Percentiles rank a stretch among this genome's conserved stretches.
Evolutionary conservation across 2,113 vertebrate species (phyloP).

Genomic region (Ammodytes dubius): DNA sequence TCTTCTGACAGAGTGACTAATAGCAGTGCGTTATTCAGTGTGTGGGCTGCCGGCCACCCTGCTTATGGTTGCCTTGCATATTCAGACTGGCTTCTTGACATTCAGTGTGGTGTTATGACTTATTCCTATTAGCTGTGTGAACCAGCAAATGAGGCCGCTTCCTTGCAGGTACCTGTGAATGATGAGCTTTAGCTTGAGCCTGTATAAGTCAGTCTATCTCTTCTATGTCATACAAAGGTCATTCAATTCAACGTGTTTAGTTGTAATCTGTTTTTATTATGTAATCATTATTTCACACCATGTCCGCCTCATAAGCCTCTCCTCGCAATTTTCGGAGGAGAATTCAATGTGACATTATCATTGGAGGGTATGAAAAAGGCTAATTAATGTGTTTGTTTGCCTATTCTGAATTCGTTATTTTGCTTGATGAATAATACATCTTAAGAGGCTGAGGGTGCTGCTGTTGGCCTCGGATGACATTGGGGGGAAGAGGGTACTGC

Average conservation of each 20-base stretch:
- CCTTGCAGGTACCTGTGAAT: conserved; percentile 5
- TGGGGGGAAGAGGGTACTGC: not conserved
- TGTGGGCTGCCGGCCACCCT: conserved; percentile 36
- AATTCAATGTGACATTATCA: not conserved
- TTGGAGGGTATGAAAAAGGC: conserved; percentile 47
- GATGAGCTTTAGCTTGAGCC: not conserved
- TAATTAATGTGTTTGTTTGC: conserved; percentile 70
- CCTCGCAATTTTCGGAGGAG: not conserved
- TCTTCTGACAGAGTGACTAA: conserved; percentile 41
- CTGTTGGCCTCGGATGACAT: conserved; percentile 37
- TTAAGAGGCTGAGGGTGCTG: conserved; percentile 34
- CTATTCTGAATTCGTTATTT: conserved; percentile 57
- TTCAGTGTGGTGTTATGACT: conserved; percentile 37
- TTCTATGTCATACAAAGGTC: not conserved
- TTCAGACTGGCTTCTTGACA: conserved; percentile 59
- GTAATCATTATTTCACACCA: not conserved
- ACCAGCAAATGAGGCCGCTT: conserved; percentile 22
- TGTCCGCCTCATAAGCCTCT: not conserved
- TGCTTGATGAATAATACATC: conserved; percentile 58
- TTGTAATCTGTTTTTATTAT: conserved; percentile 10
- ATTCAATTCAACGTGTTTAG: not conserved
- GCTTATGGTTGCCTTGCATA: conserved; percentile 47
- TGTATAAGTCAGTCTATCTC: not conserved
- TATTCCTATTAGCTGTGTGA: conserved; percentile 27
- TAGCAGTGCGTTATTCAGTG: conserved; percentile 16